Percentiles rank a stretch among this genome's conserved stretches.
Conservation (phyloP, 1,140 invertebrate species). For the Camponotus floridanus region DNA sequence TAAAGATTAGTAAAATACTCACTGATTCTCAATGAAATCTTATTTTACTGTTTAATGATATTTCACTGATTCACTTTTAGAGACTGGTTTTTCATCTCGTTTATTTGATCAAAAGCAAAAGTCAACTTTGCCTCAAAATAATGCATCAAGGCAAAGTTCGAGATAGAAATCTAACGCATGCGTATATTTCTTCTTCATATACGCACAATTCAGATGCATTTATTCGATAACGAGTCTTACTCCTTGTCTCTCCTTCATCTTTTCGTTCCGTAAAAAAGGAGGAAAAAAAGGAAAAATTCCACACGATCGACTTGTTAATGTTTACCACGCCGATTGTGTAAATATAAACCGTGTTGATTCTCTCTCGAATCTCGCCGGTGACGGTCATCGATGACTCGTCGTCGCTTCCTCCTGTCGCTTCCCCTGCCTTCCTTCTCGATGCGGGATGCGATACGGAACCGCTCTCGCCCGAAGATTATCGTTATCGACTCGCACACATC, state of each 20-base stretch:
- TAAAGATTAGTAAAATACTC: no score
- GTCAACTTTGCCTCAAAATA: no score
- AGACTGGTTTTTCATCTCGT: neutral
- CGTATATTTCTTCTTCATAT: no score
- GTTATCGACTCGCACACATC: constrained; percentile 63
- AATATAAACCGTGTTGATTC: constrained; percentile 48
- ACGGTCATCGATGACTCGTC: constrained; percentile 65
- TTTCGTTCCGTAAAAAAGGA: neutral
- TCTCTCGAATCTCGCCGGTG: constrained; percentile 27
- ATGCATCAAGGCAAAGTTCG: no score
- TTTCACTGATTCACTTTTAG: no score
- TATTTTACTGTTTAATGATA: no score
- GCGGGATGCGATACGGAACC: constrained; percentile 8
- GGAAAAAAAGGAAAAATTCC: neutral
- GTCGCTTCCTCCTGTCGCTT: constrained; percentile 7
- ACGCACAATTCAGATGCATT: neutral
- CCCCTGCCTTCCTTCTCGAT: neutral
- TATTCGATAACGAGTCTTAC: neutral
- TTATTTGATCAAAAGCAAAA: neutral
- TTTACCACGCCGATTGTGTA: constrained; percentile 20
- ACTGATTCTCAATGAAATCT: no score
- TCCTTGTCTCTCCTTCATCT: neutral
- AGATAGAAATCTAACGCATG: no score
- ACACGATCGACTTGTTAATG: constrained; percentile 15
- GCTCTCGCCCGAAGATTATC: constrained; percentile 64